Evolutionary conservation across 2,888 invertebrate genomes (phyloP).

Genomic region (Brenthis daphne): DNA sequence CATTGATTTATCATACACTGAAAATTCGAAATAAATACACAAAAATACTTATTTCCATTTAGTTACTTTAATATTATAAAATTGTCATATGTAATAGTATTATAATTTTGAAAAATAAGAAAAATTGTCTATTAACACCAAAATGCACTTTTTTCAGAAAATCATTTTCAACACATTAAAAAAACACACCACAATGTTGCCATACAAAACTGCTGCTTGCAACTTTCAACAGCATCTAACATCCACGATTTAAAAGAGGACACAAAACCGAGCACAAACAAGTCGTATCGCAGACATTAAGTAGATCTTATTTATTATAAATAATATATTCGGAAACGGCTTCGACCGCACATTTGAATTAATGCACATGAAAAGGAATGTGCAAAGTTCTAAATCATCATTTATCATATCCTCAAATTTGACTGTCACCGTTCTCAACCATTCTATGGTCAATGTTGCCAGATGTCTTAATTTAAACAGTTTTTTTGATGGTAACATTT

Average conservation of each 20-base stretch:
- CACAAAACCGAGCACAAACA: neutral
- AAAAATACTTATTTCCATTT: conserved; percentile 6
- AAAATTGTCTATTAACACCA: neutral
- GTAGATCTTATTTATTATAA: too few relatives aligned
- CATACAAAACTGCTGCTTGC: conserved; percentile 9
- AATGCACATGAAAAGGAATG: conserved; percentile 16
- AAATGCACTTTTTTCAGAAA: neutral
- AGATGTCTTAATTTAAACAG: neutral
- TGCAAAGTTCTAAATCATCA: conserved; percentile 10
- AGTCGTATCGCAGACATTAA: neutral
- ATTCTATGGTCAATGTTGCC: neutral
- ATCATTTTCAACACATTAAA: neutral
- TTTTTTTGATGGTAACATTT: too few relatives aligned
- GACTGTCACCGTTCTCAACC: neutral
- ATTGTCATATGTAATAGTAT: neutral
- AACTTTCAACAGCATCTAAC: neutral
- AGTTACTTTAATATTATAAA: conserved; percentile 4
- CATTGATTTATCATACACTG: conserved; percentile 9
- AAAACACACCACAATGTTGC: conserved; percentile 5
- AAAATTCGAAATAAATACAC: conserved; percentile 17
- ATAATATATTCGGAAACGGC: neutral
- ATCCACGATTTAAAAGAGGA: neutral
- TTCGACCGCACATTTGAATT: neutral
- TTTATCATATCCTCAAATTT: neutral
- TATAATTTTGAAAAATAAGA: neutral